Percentiles rank a stretch among this genome's conserved stretches.
These are phyloP conservation scores for Anoncus sp. DNA, from an alignment of 2,888 invertebrate genomes.

Conservation along the genomic window DNA sequence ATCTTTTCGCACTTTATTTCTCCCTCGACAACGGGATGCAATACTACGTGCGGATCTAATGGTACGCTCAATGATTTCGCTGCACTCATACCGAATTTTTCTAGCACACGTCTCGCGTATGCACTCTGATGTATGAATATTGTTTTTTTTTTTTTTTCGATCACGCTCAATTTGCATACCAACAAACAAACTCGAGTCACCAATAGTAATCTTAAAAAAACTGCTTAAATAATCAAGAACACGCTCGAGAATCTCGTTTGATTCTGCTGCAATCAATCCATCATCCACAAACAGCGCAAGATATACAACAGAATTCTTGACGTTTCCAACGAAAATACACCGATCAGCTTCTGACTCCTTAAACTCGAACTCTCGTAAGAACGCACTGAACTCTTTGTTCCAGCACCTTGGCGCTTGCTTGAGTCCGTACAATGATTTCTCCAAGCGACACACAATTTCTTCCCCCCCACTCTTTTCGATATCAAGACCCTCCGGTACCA, in stretches of 20 bases:
- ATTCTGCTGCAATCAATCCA: background rate
- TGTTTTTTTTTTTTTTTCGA: conserved; percentile 25
- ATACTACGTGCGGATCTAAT: conserved; percentile 21
- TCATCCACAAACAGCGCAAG: conserved; percentile 6
- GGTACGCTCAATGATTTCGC: conserved; percentile 58
- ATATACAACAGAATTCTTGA: conserved; percentile 27
- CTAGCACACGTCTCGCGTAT: conserved; percentile 37
- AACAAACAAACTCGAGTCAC: conserved; percentile 54
- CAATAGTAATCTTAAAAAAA: conserved; percentile 54
- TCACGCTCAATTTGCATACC: conserved; percentile 66
- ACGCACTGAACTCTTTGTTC: conserved; percentile 5
- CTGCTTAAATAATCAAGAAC: background rate
- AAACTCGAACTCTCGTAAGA: conserved; percentile 1
- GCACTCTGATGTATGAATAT: background rate
- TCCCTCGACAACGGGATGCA: background rate
- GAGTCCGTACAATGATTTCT: conserved; percentile 31
- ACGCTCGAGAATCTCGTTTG: background rate
- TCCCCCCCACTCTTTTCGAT: conserved; percentile 1
- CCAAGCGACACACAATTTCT: conserved; percentile 31
- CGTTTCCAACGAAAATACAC: conserved; percentile 40
- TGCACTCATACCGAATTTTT: too few relatives aligned
- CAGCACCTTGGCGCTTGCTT: conserved; percentile 29
- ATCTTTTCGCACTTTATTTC: background rate
- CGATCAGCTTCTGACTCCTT: background rate
- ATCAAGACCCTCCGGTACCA: conserved; percentile 31